Conservation (phyloP, 2,113 vertebrate species). For the Theristicus caerulescens region DNA sequence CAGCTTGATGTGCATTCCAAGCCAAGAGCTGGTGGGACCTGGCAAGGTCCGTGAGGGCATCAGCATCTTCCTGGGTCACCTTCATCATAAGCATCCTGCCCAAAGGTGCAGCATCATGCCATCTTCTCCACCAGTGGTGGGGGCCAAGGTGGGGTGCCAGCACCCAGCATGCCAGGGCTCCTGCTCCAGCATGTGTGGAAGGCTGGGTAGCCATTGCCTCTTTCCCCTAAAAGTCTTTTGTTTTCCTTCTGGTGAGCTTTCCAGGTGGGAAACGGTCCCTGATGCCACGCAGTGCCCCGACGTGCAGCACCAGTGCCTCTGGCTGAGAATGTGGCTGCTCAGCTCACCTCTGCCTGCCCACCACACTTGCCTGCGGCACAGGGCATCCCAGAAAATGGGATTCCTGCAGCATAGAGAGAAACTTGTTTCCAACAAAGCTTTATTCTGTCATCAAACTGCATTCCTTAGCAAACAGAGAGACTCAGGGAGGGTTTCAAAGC, state of each 20-base stretch:
- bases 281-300: not conserved
- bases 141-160: not conserved
- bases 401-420: not conserved
- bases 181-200: not conserved
- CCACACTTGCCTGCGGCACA: rapidly evolving
- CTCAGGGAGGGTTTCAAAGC: not conserved
- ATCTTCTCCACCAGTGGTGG: not conserved
- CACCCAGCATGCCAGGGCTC: not conserved
- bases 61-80: not conserved
- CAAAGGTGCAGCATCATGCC: rapidly evolving
- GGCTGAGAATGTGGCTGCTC: not conserved
- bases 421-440: not conserved
- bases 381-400: rapidly evolving
- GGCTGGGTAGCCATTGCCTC: not conserved
- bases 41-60: not conserved
- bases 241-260: not conserved
- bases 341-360: not conserved
- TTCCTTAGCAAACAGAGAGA: not conserved
- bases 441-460: not conserved
- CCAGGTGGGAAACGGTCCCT: not conserved
- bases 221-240: not conserved
- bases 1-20: rapidly evolving
- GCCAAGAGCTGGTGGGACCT: not conserved
- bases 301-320: not conserved
- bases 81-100: not conserved